Percentiles rank a stretch among this genome's conserved stretches.
Conservation (phyloP, 1,140 invertebrate genomes). For the Ooceraea biroi region DNA sequence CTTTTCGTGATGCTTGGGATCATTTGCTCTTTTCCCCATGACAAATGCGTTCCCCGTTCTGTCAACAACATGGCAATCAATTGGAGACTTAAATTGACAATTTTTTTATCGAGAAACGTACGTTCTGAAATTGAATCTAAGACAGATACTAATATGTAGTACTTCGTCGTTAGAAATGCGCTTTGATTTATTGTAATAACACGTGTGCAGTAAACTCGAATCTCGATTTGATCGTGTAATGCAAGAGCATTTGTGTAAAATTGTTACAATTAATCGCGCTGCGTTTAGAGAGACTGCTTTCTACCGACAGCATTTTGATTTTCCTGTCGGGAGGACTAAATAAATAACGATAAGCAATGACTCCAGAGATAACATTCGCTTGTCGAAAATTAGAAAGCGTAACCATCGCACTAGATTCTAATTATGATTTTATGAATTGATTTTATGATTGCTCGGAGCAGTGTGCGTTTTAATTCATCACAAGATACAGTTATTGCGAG, state of each 20-base stretch:
- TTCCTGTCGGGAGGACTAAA: neutral
- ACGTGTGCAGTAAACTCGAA: neutral
- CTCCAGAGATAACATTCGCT: slow-evolving; percentile 16
- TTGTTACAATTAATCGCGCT: neutral
- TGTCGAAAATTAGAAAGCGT: slow-evolving; percentile 55
- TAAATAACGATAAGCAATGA: neutral
- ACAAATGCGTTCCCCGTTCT: neutral
- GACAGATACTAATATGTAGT: too few relatives aligned
- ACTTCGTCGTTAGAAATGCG: too few relatives aligned
- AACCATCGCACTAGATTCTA: slow-evolving; percentile 18
- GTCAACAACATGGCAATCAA: too few relatives aligned
- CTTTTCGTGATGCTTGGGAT: too few relatives aligned
- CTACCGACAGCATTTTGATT: slow-evolving; percentile 9
- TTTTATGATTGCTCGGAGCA: neutral
- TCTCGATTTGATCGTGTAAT: neutral
- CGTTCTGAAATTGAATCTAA: too few relatives aligned
- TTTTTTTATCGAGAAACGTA: too few relatives aligned
- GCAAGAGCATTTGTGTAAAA: neutral
- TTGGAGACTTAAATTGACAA: too few relatives aligned
- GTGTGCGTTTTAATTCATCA: neutral
- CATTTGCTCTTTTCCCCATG: neutral
- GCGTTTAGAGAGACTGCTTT: neutral
- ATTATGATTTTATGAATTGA: slow-evolving; percentile 31
- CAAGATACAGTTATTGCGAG: neutral
- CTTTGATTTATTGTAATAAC: neutral